Evolutionary conservation across 2,113 vertebrate species (phyloP).

Genomic region (Embiotoca jacksoni): DNA sequence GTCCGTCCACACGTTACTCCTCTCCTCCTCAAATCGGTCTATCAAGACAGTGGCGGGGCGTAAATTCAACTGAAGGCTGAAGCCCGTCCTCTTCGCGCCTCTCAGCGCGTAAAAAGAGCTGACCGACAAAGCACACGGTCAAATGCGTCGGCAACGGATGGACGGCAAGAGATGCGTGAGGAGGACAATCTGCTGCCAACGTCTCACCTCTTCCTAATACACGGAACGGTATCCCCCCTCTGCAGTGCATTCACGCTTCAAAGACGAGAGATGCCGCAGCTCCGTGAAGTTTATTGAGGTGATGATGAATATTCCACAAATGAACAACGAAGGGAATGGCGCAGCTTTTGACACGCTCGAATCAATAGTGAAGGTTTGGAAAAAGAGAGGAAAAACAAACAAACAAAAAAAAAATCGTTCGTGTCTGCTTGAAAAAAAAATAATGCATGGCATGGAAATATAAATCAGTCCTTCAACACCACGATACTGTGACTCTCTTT

Average conservation of each 20-base stretch:
- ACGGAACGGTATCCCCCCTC: too few relatives aligned
- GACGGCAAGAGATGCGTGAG: background rate
- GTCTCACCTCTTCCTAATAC: too few relatives aligned
- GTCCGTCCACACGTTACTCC: conserved; percentile 42
- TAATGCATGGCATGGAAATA: too few relatives aligned
- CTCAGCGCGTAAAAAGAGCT: conserved; percentile 46
- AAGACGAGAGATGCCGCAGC: too few relatives aligned
- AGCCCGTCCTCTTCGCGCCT: conserved; percentile 21
- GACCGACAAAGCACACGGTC: background rate
- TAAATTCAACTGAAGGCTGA: conserved; percentile 43
- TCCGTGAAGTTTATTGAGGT: too few relatives aligned
- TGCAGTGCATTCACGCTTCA: too few relatives aligned
- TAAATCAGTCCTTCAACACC: background rate
- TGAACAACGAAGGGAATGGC: background rate
- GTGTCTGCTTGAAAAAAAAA: background rate
- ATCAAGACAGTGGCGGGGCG: conserved; percentile 21
- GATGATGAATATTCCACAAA: background rate
- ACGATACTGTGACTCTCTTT: background rate
- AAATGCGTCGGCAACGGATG: too few relatives aligned
- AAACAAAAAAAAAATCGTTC: background rate
- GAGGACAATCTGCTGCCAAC: background rate
- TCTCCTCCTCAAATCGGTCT: conserved; percentile 13
- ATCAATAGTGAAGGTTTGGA: background rate
- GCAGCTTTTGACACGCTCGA: background rate
- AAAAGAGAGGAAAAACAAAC: background rate